phyloP scores from a whole-genome alignment of 2,113 vertebrate species.

The Colius striatus region DNA sequence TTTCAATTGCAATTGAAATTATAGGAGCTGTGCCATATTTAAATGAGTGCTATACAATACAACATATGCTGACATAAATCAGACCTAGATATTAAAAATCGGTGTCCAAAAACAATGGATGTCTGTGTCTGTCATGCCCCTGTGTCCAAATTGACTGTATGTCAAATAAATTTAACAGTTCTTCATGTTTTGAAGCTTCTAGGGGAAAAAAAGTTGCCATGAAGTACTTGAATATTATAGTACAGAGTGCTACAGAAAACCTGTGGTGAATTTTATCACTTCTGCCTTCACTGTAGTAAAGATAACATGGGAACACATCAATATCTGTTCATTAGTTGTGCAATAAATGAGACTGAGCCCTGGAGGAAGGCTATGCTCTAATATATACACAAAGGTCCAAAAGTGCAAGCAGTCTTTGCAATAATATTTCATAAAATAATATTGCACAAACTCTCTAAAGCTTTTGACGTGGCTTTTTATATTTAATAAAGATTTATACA shows the following conservation, averaged over 20 bases:
- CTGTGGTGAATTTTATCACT: neutral
- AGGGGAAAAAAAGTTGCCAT: neutral
- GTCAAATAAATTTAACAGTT: neutral
- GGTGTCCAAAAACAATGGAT: neutral
- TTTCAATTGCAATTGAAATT: neutral
- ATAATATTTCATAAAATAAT: neutral
- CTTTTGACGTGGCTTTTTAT: neutral
- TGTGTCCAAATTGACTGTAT: neutral
- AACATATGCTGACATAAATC: neutral
- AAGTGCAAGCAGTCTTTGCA: neutral
- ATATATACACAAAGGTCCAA: neutral
- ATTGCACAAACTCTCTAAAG: neutral
- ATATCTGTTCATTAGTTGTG: neutral
- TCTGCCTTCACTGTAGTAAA: neutral
- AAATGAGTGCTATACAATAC: neutral
- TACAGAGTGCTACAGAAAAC: neutral
- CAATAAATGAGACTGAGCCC: neutral
- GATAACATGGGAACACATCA: neutral
- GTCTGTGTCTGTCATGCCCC: neutral
- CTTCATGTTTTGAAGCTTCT: neutral
- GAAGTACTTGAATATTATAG: neutral
- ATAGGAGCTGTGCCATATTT: neutral
- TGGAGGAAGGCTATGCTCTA: neutral
- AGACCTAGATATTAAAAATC: neutral
- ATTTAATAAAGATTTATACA: neutral